Evolutionary conservation across 2,113 vertebrate genomes (phyloP).

Genomic region (Genyomyrus donnyi): DNA sequence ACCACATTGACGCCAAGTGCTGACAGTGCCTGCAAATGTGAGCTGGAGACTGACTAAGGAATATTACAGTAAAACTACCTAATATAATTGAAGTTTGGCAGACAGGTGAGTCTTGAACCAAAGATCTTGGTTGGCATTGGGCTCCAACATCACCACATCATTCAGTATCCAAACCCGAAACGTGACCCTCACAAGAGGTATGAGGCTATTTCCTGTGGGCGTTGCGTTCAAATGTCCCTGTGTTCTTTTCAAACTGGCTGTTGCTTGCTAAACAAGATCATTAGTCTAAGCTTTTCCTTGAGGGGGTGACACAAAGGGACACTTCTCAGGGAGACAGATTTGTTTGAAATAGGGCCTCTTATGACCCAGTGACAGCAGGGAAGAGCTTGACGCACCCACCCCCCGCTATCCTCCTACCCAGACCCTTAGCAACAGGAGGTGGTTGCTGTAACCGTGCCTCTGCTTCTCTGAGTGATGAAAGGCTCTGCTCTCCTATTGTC

Average conservation of each 20-base stretch:
- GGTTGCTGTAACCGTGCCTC: not conserved
- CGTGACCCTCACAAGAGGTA: not conserved
- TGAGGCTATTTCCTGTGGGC: not conserved
- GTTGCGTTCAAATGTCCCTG: not conserved
- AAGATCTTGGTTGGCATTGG: not conserved
- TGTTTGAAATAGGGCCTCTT: not conserved
- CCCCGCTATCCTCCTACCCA: not conserved
- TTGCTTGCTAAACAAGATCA: not conserved
- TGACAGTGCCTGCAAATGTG: not conserved
- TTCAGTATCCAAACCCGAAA: not conserved
- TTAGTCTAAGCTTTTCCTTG: not conserved
- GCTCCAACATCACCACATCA: not conserved
- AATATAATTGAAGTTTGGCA: not conserved
- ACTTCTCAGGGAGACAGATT: not conserved
- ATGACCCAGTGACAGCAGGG: not conserved
- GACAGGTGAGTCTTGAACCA: not conserved
- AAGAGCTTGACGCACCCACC: not conserved
- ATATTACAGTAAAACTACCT: not conserved
- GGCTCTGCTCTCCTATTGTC: not conserved
- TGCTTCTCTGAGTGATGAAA: not conserved
- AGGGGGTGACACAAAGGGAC: not conserved
- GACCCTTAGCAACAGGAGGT: slow-evolving; percentile 7
- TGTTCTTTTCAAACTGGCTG: not conserved
- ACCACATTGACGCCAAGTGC: too few species aligned
- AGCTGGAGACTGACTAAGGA: not conserved